Conservation (phyloP, 2,797 vertebrate species). For the Eulemur mongoz region DNA sequence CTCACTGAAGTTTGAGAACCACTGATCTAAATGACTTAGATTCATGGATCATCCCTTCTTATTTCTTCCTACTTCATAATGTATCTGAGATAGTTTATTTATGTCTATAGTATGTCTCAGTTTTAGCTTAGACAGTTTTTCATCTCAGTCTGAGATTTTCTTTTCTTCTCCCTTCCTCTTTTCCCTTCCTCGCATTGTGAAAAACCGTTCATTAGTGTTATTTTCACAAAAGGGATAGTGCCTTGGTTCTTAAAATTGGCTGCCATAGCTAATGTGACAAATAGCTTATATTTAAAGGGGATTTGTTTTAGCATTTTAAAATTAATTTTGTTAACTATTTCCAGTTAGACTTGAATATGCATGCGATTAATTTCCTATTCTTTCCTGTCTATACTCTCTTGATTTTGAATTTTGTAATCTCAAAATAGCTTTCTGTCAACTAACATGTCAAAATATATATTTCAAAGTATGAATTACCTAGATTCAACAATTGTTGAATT, state of each 20-base stretch:
- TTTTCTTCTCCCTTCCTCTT: background rate
- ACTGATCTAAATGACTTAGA: background rate
- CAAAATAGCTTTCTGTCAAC: background rate
- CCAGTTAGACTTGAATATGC: background rate
- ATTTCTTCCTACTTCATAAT: background rate
- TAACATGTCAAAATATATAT: conserved; percentile 1
- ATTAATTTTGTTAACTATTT: conserved; percentile 16
- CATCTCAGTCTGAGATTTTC: background rate
- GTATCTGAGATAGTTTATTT: background rate
- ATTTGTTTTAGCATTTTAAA: conserved; percentile 2
- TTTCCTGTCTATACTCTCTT: background rate
- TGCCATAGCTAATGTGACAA: background rate
- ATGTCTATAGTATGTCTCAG: background rate
- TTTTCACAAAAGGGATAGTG: background rate
- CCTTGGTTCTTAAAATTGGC: background rate
- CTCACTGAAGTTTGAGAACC: background rate
- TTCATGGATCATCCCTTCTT: background rate
- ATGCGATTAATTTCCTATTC: background rate
- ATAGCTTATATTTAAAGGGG: background rate
- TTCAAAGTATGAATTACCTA: background rate
- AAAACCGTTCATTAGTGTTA: background rate
- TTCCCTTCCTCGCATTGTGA: background rate
- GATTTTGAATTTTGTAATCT: conserved; percentile 21
- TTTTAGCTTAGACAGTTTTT: background rate
- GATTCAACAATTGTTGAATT: conserved; percentile 3